Evolutionary conservation across 2,888 invertebrate species (phyloP).

Genomic region (Epistrophella euchroma): DNA sequence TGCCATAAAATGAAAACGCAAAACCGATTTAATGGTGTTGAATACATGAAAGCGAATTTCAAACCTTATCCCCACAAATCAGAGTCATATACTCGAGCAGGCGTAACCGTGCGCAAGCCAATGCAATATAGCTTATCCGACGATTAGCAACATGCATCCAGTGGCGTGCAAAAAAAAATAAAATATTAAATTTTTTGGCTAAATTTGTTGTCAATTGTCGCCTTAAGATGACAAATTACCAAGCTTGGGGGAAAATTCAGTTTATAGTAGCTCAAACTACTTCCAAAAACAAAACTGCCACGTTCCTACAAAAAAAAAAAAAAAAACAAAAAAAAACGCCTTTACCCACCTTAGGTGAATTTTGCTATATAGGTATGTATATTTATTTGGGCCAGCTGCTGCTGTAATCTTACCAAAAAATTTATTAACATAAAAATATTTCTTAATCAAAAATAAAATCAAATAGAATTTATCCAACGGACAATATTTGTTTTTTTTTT

Average conservation of each 20-base stretch:
- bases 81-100: constrained; percentile 53
- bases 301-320: constrained; percentile 34
- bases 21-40: constrained; percentile 49
- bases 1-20: constrained; percentile 50
- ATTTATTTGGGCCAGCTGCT: constrained; percentile 18
- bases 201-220: constrained; percentile 70
- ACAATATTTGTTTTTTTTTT: constrained; percentile 12
- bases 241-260: constrained; percentile 29
- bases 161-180: constrained; percentile 42
- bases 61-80: constrained; percentile 69
- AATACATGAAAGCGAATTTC: constrained; percentile 49
- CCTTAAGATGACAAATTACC: constrained; percentile 74
- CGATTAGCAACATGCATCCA: constrained; percentile 68
- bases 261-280: constrained; percentile 60
- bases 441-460: constrained; percentile 7
- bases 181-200: constrained; percentile 47
- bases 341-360: constrained; percentile 15
- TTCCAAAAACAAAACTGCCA: constrained; percentile 63
- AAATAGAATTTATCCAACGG: constrained; percentile 24
- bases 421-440: constrained; percentile 62
- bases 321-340: background rate
- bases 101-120: constrained; percentile 35
- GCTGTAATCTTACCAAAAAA: constrained; percentile 36
- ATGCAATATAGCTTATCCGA: constrained; percentile 54
- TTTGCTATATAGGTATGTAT: background rate